These are phyloP conservation scores for Marasmarcha lunaedactyla DNA, from an alignment of 2,888 invertebrate genomes.

Conservation along the genomic window DNA sequence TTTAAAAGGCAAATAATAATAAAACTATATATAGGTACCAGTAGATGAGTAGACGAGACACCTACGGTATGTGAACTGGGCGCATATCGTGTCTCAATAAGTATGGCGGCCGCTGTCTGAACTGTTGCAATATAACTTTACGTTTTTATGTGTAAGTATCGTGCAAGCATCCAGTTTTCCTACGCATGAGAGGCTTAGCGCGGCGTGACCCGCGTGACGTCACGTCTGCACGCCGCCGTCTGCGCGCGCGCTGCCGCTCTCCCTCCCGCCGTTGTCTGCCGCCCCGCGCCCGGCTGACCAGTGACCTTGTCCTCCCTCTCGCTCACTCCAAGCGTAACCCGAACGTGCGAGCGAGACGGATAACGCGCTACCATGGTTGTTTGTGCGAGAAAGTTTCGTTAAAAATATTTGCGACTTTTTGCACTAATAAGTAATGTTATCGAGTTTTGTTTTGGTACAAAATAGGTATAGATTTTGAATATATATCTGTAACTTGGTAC, in stretches of 20 bases:
- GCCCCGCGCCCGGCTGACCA: constrained; percentile 56
- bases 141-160: background rate
- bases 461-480: too few relatives aligned
- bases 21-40: background rate
- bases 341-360: constrained; percentile 28
- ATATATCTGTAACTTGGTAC: too few relatives aligned
- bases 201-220: constrained; percentile 51
- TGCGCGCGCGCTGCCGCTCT: constrained; percentile 40
- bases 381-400: constrained; percentile 59
- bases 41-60: background rate
- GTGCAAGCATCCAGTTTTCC: constrained; percentile 44
- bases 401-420: constrained; percentile 16
- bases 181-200: constrained; percentile 54
- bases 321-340: constrained; percentile 28
- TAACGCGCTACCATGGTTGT: constrained; percentile 44
- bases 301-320: constrained; percentile 60
- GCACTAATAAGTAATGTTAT: background rate
- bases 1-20: background rate
- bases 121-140: background rate
- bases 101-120: background rate
- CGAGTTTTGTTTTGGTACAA: too few relatives aligned
- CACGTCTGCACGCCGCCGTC: constrained; percentile 48
- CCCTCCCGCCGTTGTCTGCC: constrained; percentile 32
- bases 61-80: too few relatives aligned
- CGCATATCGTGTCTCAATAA: background rate